Evolutionary conservation across 1,140 invertebrate genomes (phyloP).

Genomic region (Euschistus heros): DNA sequence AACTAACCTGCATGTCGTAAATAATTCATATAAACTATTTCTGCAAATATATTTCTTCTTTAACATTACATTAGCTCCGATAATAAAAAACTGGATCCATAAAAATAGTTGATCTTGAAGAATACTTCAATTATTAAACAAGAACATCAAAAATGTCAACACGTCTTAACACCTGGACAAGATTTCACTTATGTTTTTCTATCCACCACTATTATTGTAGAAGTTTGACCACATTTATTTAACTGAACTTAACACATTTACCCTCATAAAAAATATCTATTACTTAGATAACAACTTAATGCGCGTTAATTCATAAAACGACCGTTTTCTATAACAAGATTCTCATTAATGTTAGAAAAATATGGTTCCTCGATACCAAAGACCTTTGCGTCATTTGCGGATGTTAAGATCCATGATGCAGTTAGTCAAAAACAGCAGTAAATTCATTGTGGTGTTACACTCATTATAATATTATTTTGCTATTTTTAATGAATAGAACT

Average conservation of each 20-base stretch:
- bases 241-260: not conserved
- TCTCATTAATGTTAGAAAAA: constrained; percentile 30
- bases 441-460: not conserved
- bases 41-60: constrained; percentile 9
- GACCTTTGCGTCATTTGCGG: constrained; percentile 31
- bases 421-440: constrained; percentile 29
- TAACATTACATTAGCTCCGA: constrained; percentile 28
- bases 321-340: constrained; percentile 24
- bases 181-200: constrained; percentile 21
- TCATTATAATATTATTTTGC: not conserved
- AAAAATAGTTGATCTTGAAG: constrained; percentile 1
- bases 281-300: too few species aligned
- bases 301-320: constrained; percentile 4
- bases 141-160: constrained; percentile 23
- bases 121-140: constrained; percentile 1
- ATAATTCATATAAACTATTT: constrained; percentile 29
- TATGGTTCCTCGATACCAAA: constrained; percentile 30
- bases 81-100: constrained; percentile 15
- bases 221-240: not conserved
- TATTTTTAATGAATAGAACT: not conserved
- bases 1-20: constrained; percentile 30
- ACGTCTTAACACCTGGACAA: constrained; percentile 18
- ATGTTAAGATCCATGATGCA: constrained; percentile 30
- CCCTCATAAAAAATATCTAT: too few species aligned
- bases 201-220: not conserved